Percentiles rank a stretch among this genome's conserved stretches.
These are phyloP conservation scores for Onchidella celtica DNA, from an alignment of 2,888 invertebrate species.

Conservation along the genomic window DNA sequence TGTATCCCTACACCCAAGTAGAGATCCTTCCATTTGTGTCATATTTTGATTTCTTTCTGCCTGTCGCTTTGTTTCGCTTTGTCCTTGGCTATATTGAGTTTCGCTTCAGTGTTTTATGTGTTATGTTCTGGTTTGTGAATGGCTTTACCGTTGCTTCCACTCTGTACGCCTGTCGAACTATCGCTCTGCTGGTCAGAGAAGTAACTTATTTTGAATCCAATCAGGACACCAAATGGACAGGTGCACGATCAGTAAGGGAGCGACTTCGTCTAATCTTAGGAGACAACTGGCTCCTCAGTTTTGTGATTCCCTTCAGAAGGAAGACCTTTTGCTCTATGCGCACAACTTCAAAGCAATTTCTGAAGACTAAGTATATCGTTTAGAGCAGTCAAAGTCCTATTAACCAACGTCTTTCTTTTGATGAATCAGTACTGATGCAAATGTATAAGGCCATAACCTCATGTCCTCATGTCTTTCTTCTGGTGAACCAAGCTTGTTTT, in stretches of 20 bases:
- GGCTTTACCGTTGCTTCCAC: conserved; percentile 60
- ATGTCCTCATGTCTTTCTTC: no score
- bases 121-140: conserved; percentile 63
- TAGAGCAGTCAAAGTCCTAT: no score
- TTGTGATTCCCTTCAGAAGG: conserved; percentile 68
- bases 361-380: no score
- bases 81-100: conserved; percentile 56
- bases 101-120: conserved; percentile 54
- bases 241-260: conserved; percentile 52
- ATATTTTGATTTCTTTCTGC: conserved; percentile 64
- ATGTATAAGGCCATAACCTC: no score
- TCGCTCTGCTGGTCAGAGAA: conserved; percentile 57
- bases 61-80: conserved; percentile 60
- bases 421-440: no score
- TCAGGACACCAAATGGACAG: conserved; percentile 61
- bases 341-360: no score
- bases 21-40: conserved; percentile 54
- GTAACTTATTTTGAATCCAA: conserved; percentile 69
- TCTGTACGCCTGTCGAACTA: conserved; percentile 59
- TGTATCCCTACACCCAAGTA: conserved; percentile 49
- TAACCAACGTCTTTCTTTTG: no score
- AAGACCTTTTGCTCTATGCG: background rate
- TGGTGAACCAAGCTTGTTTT: no score
- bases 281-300: conserved; percentile 67
- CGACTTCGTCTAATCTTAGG: conserved; percentile 68